Percentiles rank a stretch among this genome's conserved stretches.
Conservation (phyloP, 2,113 vertebrate genomes). For the Chaenocephalus aceratus region DNA sequence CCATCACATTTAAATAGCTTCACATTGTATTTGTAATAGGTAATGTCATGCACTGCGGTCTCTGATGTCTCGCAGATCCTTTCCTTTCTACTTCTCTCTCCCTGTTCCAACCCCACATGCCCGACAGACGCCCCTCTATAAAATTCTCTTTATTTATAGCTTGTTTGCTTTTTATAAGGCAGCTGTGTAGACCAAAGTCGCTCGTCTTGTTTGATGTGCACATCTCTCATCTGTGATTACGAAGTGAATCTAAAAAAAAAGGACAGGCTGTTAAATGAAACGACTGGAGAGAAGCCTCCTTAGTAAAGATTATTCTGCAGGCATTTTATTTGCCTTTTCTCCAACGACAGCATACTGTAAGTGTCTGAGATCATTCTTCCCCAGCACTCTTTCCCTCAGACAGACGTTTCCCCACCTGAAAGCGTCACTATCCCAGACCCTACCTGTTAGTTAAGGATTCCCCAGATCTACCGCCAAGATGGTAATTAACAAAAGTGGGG, state of each 20-base stretch:
- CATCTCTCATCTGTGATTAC: conserved; percentile 83
- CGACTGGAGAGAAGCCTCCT: conserved; percentile 70
- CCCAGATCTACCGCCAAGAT: conserved; percentile 56
- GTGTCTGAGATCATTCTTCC: conserved; percentile 28
- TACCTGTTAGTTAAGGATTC: conserved; percentile 57
- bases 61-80: conserved; percentile 69
- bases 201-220: conserved; percentile 83
- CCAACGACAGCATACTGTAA: conserved; percentile 57
- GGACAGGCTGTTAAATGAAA: conserved; percentile 79
- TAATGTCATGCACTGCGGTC: conserved; percentile 75
- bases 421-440: conserved; percentile 44
- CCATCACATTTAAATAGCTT: conserved; percentile 80
- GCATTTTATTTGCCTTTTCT: conserved; percentile 64
- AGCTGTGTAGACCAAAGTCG: conserved; percentile 79
- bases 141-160: conserved; percentile 87
- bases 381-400: conserved; percentile 9
- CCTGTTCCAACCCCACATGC: conserved; percentile 59
- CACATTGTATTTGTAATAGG: conserved; percentile 79
- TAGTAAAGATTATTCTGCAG: conserved; percentile 61
- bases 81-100: conserved; percentile 38
- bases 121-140: conserved; percentile 83
- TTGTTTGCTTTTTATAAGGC: conserved; percentile 86
- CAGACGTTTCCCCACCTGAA: conserved; percentile 49
- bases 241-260: conserved; percentile 74
- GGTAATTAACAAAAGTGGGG: conserved; percentile 76